Conservation (phyloP, 2,888 invertebrate genomes). For the Drosophila paucipuncta region DNA sequence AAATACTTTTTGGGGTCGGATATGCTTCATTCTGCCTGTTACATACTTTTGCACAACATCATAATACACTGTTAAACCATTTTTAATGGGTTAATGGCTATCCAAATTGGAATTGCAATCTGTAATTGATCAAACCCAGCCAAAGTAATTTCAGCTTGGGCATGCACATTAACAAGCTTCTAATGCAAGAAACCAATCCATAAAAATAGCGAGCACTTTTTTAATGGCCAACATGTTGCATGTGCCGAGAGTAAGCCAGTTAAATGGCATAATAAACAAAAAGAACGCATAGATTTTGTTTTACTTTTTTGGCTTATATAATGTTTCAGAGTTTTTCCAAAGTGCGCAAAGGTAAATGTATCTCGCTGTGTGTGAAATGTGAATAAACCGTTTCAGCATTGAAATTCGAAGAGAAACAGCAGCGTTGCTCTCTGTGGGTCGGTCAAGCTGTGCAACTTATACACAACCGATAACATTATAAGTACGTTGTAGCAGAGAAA, state of each 20-base stretch:
- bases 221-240: conserved; percentile 11
- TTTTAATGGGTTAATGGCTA: not conserved
- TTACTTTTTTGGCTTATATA: not conserved
- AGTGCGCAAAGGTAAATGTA: not conserved
- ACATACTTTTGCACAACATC: not conserved
- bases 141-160: not conserved
- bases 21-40: not conserved
- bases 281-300: not conserved
- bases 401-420: conserved; percentile 34
- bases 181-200: not conserved
- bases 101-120: not conserved
- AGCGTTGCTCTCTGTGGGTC: conserved; percentile 4
- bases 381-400: not conserved
- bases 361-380: not conserved
- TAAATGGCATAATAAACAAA: not conserved
- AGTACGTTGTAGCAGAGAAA: conserved; percentile 26
- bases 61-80: not conserved
- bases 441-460: conserved; percentile 27
- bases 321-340: not conserved
- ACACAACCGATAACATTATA: conserved; percentile 30
- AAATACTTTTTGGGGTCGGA: not conserved
- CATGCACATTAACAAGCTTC: not conserved
- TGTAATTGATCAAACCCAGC: not conserved
- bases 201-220: not conserved
- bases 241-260: not conserved